Evolutionary conservation across 2,888 invertebrate genomes (phyloP), one percentile per base, ranked within the genome.

Genomic region (Meiosimyza decipiens): DNA sequence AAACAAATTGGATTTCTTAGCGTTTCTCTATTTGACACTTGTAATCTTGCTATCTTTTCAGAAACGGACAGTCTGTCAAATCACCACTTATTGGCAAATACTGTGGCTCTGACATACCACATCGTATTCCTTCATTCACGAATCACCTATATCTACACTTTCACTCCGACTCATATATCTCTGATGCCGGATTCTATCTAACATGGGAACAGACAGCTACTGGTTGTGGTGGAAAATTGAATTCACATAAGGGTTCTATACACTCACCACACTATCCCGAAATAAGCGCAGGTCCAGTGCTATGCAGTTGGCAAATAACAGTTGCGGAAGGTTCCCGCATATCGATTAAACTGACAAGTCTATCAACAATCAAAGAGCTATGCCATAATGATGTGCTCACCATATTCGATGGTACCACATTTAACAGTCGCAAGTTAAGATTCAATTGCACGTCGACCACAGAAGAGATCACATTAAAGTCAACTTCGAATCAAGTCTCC

Each of bases 191-290:
- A 0, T 98, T 98, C 86, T 84, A 88, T 69, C 88, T 95, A 5
- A 85, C 82, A 28, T 95, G 93, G 91, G 91, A 92, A 76, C 90
- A 90, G 49, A 89, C 91, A 0, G 82, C 90, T 2, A 89, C 90
- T 62, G 93, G 93, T 88, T 98, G 97, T 85, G 97, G 97, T 16
- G 97, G 96, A 6, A 90, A 89, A 40, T 83, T 97, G 50, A 92
- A 89, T 0, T 89, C 92, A 18, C 89, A 91, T 3, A 88, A 87
- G 7, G 97, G 97, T 0, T 90, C 92, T 5, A 92, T 97, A 77
- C 90, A 91, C 55, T 96, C 97, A 0, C 97, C 97, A 0, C 93
- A 95, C 83, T 77, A 64, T 47, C 95, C 96, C 4, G 89, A 91
- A 75, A 88, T 90, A 0, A 95, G 94, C 81, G 86, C 88, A 54